Conservation (phyloP, 2,888 invertebrate genomes). For the Homarus gammarus region DNA sequence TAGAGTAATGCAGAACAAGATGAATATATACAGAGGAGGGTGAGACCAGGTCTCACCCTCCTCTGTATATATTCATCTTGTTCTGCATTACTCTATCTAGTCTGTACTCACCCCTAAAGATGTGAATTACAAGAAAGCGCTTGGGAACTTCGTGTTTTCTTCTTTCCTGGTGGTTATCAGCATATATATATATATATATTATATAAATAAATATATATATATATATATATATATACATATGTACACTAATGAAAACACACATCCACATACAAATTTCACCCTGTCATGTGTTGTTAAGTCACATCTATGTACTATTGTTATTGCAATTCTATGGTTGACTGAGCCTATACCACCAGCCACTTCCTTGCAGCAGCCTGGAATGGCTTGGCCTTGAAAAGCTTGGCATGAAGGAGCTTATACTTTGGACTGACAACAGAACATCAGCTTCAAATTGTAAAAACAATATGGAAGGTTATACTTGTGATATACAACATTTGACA, state of each 20-base stretch:
- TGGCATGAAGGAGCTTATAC: conserved; percentile 71
- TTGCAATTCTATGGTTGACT: conserved; percentile 8
- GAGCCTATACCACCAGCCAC: conserved; percentile 47
- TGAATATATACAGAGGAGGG: too few relatives aligned
- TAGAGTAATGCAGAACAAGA: too few relatives aligned
- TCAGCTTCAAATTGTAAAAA: conserved; percentile 66
- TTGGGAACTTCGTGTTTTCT: too few relatives aligned
- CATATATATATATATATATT: neutral
- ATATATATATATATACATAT: neutral
- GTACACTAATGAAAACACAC: too few relatives aligned
- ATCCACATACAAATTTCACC: conserved; percentile 23
- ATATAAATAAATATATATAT: neutral
- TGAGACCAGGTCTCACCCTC: too few relatives aligned
- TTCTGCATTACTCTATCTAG: too few relatives aligned
- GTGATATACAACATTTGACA: conserved; percentile 72
- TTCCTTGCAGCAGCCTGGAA: conserved; percentile 67
- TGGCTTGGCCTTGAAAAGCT: conserved; percentile 63
- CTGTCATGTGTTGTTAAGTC: neutral
- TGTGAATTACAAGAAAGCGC: too few relatives aligned
- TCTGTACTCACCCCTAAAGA: too few relatives aligned
- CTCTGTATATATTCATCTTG: too few relatives aligned
- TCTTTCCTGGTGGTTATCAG: too few relatives aligned
- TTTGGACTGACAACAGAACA: conserved; percentile 69
- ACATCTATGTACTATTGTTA: conserved; percentile 20
- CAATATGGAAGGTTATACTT: conserved; percentile 71